Evolutionary conservation across 2,113 vertebrate species (phyloP), one percentile per base, ranked within the genome.

Genomic region (Polyodon spathula): DNA sequence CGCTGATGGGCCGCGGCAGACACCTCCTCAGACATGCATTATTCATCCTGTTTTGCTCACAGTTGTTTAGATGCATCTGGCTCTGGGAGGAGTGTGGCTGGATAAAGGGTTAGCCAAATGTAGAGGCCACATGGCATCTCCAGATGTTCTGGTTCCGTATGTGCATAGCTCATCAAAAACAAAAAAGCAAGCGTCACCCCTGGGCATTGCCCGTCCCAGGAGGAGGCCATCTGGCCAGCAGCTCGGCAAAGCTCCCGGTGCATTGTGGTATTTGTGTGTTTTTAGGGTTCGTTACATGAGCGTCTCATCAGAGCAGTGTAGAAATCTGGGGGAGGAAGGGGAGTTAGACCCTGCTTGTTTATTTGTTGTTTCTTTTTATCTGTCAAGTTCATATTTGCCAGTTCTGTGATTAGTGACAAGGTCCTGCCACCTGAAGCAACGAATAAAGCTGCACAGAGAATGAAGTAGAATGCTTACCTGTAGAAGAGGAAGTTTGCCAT

Each of bases 131-230:
- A 89, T 91, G 89, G 90, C 66, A 56, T 64, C 81, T 90, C 87
- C 92, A 92, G 92, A 92, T 94, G 93, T 91, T 93, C 69, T 65
- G 70, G 78, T 73, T 78, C 82, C 86, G 69, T 89, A 74, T 84
- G 84, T 80, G 85, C 84, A 63, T 76, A 71, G 82, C 82, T 90
- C 87, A 86, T 88, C 87, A 82, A 75, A 83, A 84, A 77, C 79
- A 27, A 80, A 70, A 76, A 75, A n/a, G n/a, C 73, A 56, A 59
- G 78, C 77, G 43, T 73, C 81, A 84, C 82, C 81, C 84, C 66
- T 11, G 73, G 84, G 80, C 76, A 64, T 63, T 42, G 55, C 63
- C 82, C 61, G 68, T 82, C 89, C 90, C 86, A 67, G 73, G 67
- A 66, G 69, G 63, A 80, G 69, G 71, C 86, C 90, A 91, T 89